A percentile compares a stretch with the other conserved stretches of the same genome.
Conservation (phyloP, 2,113 vertebrate species). For the Acrocephalus arundinaceus region DNA sequence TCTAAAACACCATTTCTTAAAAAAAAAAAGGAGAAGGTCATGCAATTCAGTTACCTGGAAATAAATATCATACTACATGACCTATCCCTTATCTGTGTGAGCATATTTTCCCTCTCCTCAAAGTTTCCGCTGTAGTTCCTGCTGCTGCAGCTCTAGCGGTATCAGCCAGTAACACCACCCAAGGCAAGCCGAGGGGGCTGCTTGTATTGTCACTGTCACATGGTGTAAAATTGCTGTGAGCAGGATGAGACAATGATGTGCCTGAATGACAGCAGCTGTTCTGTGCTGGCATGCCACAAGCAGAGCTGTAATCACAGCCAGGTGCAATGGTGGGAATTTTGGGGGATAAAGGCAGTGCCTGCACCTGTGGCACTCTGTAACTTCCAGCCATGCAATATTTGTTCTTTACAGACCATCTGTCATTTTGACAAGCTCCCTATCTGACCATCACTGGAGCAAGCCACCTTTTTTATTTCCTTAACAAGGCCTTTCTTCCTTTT, state of each 20-base stretch:
- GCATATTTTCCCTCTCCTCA: neutral
- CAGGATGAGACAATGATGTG: slow-evolving; percentile 20
- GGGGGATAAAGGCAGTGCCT: neutral
- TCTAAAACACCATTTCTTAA: neutral
- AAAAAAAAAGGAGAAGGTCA: neutral
- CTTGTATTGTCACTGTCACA: neutral
- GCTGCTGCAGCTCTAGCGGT: neutral
- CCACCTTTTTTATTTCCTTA: neutral
- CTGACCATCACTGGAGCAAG: neutral
- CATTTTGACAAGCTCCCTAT: slow-evolving; percentile 31
- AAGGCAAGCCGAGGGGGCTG: neutral
- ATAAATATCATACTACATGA: neutral
- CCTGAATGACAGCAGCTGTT: slow-evolving; percentile 27
- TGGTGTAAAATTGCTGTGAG: slow-evolving; percentile 2
- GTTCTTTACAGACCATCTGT: slow-evolving; percentile 19
- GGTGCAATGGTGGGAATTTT: slow-evolving; percentile 21
- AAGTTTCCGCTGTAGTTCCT: slow-evolving; percentile 14
- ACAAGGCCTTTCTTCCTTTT: neutral
- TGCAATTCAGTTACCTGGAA: neutral
- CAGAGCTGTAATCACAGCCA: slow-evolving; percentile 32
- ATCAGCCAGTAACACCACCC: neutral
- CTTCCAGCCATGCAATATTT: neutral
- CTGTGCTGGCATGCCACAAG: neutral
- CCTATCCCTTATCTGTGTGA: neutral
- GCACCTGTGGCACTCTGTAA: slow-evolving; percentile 42